Conservation (phyloP, 2,797 vertebrate genomes). For the Acrossocheilus wenchowensis region DNA sequence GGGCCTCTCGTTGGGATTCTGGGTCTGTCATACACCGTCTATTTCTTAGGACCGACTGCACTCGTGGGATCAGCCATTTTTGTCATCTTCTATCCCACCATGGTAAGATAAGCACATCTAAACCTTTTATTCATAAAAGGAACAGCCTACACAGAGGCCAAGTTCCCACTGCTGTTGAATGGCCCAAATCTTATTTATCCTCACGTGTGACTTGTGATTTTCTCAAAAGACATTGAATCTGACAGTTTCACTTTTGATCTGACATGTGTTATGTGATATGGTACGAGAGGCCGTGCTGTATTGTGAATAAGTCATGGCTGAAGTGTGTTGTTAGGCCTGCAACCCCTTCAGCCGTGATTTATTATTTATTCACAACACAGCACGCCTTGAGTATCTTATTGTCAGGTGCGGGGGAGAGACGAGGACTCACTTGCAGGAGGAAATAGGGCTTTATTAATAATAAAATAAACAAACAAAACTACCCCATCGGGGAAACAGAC, state of each 20-base stretch:
- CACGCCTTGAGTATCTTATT: too few relatives aligned
- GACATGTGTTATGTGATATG: background rate
- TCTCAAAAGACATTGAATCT: background rate
- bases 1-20: conserved; percentile 81
- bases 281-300: background rate
- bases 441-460: too few relatives aligned
- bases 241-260: background rate
- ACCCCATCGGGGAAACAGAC: too few relatives aligned
- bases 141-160: too few relatives aligned
- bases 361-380: background rate
- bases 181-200: too few relatives aligned
- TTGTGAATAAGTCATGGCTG: background rate
- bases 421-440: too few relatives aligned
- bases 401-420: too few relatives aligned
- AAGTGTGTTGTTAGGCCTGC: background rate
- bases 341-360: background rate
- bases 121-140: background rate
- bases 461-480: too few relatives aligned
- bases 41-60: conserved; percentile 82
- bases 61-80: conserved; percentile 82
- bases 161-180: too few relatives aligned
- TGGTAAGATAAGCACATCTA: conserved; percentile 71
- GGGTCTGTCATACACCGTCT: conserved; percentile 79
- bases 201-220: background rate
- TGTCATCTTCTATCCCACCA: conserved; percentile 81